These are phyloP conservation scores for Deroplatys truncata DNA, from an alignment of 2,888 invertebrate genomes.

Conservation along the genomic window DNA sequence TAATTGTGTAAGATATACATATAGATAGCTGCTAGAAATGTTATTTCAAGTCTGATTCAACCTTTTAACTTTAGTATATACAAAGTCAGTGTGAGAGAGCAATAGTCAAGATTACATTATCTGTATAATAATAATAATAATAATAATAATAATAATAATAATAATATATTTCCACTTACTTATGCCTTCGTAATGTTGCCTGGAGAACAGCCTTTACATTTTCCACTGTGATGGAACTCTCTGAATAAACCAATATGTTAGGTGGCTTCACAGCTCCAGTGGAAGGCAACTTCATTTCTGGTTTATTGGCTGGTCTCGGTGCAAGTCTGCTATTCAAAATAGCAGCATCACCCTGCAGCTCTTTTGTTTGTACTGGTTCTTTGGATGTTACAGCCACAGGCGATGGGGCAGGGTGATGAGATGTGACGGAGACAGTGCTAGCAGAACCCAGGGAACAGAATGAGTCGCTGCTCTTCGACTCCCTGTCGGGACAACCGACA, in stretches of 20 bases:
- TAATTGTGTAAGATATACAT: no score
- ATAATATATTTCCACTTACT: conserved; percentile 47
- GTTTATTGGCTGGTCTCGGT: not conserved
- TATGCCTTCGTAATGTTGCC: conserved; percentile 65
- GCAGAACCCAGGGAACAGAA: conserved; percentile 34
- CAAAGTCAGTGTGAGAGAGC: no score
- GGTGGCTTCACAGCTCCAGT: conserved; percentile 59
- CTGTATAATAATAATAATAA: no score
- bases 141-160: no score
- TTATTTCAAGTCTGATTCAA: no score
- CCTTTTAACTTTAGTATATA: no score
- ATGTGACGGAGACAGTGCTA: conserved; percentile 31
- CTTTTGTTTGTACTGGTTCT: not conserved
- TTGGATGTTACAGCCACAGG: not conserved
- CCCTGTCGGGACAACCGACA: conserved; percentile 5
- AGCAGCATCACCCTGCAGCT: not conserved
- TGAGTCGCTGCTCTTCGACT: conserved; percentile 33
- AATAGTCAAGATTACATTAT: no score
- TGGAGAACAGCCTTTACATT: conserved; percentile 67
- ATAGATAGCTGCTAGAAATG: no score
- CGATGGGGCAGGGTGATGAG: not conserved
- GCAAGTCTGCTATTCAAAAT: not conserved
- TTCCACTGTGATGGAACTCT: conserved; percentile 68
- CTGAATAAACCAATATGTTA: conserved; percentile 77
- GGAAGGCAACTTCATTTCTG: conserved; percentile 10